These are phyloP conservation scores for Cryptotis parvus DNA, from an alignment of 2,113 vertebrate species.

Conservation along the genomic window DNA sequence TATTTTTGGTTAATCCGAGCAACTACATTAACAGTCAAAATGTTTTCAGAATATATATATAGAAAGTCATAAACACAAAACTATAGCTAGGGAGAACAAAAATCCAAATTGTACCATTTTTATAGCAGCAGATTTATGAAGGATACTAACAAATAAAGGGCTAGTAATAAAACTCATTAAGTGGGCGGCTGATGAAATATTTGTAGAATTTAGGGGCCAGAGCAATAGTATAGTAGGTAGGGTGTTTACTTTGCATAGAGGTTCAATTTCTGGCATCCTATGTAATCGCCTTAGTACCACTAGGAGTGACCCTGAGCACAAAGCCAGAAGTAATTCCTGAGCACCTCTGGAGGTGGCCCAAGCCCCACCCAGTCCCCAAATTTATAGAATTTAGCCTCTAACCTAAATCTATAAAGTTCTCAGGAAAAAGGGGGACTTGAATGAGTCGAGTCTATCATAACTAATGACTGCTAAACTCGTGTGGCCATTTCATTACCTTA, in stretches of 20 bases:
- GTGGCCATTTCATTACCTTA: neutral
- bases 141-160: neutral
- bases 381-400: neutral
- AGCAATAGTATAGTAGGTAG: no score
- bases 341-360: no score
- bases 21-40: conserved; percentile 9
- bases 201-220: neutral
- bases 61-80: neutral
- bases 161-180: neutral
- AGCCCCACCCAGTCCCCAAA: no score
- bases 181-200: no score
- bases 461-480: neutral
- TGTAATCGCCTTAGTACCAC: no score
- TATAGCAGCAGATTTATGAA: neutral
- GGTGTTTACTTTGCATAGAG: no score
- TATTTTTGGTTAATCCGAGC: conserved; percentile 21
- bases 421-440: neutral
- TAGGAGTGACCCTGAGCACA: no score
- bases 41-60: neutral
- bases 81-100: neutral
- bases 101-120: neutral
- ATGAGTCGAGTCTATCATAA: neutral
- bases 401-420: neutral
- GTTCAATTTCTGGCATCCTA: no score
- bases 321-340: no score